Evolutionary conservation across 1,140 invertebrate genomes (phyloP).

Genomic region (Drosophila nigromelanica): DNA sequence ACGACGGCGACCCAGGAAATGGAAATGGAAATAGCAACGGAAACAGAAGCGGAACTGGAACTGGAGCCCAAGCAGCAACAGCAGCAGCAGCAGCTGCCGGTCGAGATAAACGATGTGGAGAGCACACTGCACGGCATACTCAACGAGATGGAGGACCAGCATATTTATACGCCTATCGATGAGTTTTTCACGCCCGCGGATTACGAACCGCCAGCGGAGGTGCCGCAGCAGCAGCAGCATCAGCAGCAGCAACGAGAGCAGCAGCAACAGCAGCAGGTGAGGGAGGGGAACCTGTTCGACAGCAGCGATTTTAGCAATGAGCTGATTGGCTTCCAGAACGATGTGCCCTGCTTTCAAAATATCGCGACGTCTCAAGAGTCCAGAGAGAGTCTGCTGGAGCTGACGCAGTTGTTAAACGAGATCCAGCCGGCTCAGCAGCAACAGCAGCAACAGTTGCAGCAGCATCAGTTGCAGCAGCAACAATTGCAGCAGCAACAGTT

Average conservation of each 20-base stretch:
- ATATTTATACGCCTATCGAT: slow-evolving; percentile 72
- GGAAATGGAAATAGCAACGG: background rate
- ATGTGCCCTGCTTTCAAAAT: slow-evolving; percentile 80
- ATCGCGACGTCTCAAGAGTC: slow-evolving; percentile 50
- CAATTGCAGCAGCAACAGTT: slow-evolving; percentile 38
- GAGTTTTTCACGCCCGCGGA: slow-evolving; percentile 73
- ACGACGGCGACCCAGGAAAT: slow-evolving; percentile 1
- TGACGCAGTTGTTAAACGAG: slow-evolving; percentile 63
- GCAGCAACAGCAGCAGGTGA: background rate
- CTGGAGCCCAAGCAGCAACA: slow-evolving; percentile 23
- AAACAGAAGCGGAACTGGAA: background rate
- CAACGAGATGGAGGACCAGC: slow-evolving; percentile 80
- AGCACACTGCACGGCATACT: slow-evolving; percentile 77
- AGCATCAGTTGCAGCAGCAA: slow-evolving; percentile 43
- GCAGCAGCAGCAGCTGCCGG: slow-evolving; percentile 54
- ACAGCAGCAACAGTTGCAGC: slow-evolving; percentile 6
- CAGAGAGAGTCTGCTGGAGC: slow-evolving; percentile 61
- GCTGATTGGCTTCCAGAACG: slow-evolving; percentile 79
- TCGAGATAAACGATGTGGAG: slow-evolving; percentile 79
- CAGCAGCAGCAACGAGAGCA: slow-evolving; percentile 1
- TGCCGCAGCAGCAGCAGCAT: slow-evolving; percentile 1
- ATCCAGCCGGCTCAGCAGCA: slow-evolving; percentile 44
- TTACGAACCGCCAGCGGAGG: slow-evolving; percentile 63
- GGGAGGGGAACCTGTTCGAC: slow-evolving; percentile 47
- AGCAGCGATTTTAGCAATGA: slow-evolving; percentile 65